Percentiles rank a stretch among this genome's conserved stretches.
Evolutionary conservation across 2,797 vertebrate genomes (phyloP).

Genomic region (Acrocephalus scirpaceus): DNA sequence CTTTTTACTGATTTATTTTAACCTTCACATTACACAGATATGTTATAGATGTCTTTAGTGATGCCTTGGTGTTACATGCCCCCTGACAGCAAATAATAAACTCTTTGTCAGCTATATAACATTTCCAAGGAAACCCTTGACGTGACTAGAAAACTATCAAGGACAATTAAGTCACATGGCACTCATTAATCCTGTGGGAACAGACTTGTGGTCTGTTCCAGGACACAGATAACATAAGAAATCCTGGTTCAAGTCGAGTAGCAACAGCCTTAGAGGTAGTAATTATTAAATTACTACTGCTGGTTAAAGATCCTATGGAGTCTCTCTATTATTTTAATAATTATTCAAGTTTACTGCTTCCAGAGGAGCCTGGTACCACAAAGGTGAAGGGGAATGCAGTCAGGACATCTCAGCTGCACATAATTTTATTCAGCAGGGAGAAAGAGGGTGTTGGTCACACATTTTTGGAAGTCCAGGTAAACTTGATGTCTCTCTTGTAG

Average conservation of each 20-base stretch:
- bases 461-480: not conserved
- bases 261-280: conserved; percentile 37
- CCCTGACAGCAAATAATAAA: conserved; percentile 60
- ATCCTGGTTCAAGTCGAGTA: conserved; percentile 30
- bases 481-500: not conserved
- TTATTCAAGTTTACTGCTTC: conserved; percentile 4
- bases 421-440: not conserved
- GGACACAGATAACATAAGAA: conserved; percentile 24
- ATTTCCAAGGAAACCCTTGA: conserved; percentile 50
- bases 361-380: not conserved
- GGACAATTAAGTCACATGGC: conserved; percentile 48
- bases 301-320: conserved; percentile 15
- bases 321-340: conserved; percentile 49
- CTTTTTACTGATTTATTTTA: conserved; percentile 69
- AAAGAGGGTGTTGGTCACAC: not conserved
- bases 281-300: conserved; percentile 48
- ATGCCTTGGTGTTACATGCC: conserved; percentile 41
- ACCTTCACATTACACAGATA: conserved; percentile 45
- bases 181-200: not conserved
- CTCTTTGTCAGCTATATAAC: conserved; percentile 46
- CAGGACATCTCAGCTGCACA: not conserved
- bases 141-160: conserved; percentile 1
- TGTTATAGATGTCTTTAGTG: conserved; percentile 25
- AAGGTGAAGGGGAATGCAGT: not conserved
- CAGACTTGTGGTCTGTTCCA: not conserved